Evolutionary conservation across 2,797 vertebrate species (phyloP), one percentile per base, ranked within the genome.

Genomic region (Dicrostonyx torquatus): DNA sequence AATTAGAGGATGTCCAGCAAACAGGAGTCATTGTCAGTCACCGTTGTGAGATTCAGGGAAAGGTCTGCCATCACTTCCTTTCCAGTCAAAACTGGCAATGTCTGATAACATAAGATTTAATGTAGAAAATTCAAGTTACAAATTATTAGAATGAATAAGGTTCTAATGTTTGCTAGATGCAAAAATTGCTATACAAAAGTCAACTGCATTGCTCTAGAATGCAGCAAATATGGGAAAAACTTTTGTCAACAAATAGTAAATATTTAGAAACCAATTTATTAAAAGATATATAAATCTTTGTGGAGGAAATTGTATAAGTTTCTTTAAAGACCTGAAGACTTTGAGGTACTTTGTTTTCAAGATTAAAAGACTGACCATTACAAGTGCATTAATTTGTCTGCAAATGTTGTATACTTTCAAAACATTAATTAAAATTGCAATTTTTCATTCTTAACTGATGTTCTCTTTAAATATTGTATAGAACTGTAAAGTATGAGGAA

Each of bases 1-100:
- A 89, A 79, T 96, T 94, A 92, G 83, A 93, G 43, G 37, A 24
- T 79, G 87, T 93, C 53, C 76, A 93, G 72, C 1, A 64, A 93
- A 79, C 31, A 5, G 53, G 77, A 84, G 80, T 78, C 18, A 0
- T 31, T 79, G 72, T 79, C 68, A 84, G 22, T 58, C 75, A 79
- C 89, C 48, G 48, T 13, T 89, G 22, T 80, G 43, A 87, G 24
- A 78, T 2, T 77, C 37, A 14, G 20, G 15, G 13, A 89, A 90
- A 86, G 45, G 45, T 86, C 24, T 84, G 43, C 78, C 48, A 85
- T 83, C 37, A 34, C 24, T 79, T 76, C 31, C 72, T 80, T 77
- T 90, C 17, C 87, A 89, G 37, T 88, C 15, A 80, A 90, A 95
- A 75, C 45, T 73, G 8, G 55, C 45, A 92, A 50, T 83, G 55